Percentiles rank a stretch among this genome's conserved stretches.
phyloP scores from a whole-genome alignment of 2,113 vertebrate species.

The Pipra filicauda region DNA sequence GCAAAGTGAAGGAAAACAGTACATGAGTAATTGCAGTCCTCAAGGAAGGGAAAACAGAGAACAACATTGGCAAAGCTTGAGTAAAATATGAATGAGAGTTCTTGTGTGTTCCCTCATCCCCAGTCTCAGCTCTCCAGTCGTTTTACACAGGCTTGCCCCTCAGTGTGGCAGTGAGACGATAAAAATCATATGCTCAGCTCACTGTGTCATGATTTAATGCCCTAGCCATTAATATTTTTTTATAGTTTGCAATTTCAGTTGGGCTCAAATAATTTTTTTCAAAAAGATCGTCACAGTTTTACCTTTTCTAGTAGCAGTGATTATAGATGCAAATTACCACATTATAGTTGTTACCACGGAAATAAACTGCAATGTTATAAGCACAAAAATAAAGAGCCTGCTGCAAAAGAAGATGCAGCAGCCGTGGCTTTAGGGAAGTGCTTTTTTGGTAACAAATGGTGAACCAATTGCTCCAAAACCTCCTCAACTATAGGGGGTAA shows the following conservation, averaged over 20 bases:
- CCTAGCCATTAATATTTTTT: not conserved
- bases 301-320: not conserved
- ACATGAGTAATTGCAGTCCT: not conserved
- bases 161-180: fast-evolving
- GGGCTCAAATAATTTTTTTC: not conserved
- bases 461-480: not conserved
- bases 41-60: not conserved
- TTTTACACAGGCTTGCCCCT: not conserved
- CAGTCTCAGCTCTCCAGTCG: not conserved
- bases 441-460: not conserved
- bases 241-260: not conserved
- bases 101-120: not conserved
- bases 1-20: not conserved
- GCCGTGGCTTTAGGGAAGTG: not conserved
- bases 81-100: not conserved
- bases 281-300: not conserved
- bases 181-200: not conserved
- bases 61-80: not conserved
- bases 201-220: not conserved
- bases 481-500: not conserved
- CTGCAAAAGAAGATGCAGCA: not conserved
- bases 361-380: not conserved
- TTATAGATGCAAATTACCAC: not conserved
- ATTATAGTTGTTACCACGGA: not conserved
- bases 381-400: not conserved